Conservation (phyloP, 2,113 vertebrate genomes). For the Lagopus leucura region DNA sequence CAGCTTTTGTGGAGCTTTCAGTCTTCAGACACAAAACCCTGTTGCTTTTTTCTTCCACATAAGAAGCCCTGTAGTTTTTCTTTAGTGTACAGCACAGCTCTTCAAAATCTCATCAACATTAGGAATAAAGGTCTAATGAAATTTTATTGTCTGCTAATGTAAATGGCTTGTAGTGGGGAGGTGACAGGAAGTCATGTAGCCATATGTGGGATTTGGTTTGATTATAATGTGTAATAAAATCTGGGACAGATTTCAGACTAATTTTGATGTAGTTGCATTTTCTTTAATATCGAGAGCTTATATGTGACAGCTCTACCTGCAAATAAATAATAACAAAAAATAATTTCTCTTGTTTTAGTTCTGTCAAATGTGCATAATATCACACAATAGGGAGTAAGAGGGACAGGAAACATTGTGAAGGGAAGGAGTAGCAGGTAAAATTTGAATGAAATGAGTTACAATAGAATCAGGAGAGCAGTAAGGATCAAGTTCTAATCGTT, state of each 20-base stretch:
- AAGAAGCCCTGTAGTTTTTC: background rate
- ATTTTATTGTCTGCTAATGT: background rate
- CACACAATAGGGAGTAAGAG: background rate
- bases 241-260: background rate
- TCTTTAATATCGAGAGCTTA: background rate
- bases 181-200: background rate
- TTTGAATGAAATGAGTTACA: background rate
- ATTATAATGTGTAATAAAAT: constrained; percentile 42
- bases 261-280: background rate
- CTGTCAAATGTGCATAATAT: background rate
- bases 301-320: background rate
- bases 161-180: background rate
- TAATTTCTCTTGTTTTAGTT: background rate
- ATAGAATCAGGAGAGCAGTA: background rate
- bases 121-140: constrained; percentile 27
- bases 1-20: background rate
- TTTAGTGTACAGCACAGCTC: background rate
- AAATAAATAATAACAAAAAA: background rate
- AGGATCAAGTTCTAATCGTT: background rate
- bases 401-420: background rate
- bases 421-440: background rate
- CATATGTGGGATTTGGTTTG: background rate
- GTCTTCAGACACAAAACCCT: background rate
- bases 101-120: background rate
- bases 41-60: background rate